A percentile compares a stretch with the other conserved stretches of the same genome.
phyloP scores from a whole-genome alignment of 2,888 invertebrate genomes.

The Brachyopa scutellaris region DNA sequence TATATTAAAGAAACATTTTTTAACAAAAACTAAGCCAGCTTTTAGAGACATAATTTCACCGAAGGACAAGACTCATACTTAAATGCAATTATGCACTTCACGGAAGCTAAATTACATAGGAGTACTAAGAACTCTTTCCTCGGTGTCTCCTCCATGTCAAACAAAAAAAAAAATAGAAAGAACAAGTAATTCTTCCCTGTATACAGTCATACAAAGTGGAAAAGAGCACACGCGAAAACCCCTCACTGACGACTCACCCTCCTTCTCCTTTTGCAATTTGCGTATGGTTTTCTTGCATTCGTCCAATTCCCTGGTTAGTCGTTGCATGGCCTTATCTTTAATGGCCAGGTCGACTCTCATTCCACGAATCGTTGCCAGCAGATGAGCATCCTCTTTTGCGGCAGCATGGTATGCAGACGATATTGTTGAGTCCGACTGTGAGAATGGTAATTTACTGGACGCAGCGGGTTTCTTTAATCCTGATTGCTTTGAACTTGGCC shows the following conservation, averaged over 20 bases:
- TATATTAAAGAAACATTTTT: no score
- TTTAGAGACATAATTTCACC: no score
- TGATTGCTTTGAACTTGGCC: slow-evolving; percentile 83
- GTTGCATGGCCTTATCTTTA: slow-evolving; percentile 88
- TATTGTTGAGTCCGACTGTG: slow-evolving; percentile 83
- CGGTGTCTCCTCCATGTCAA: no score
- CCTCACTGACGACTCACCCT: slow-evolving; percentile 83
- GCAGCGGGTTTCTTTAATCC: slow-evolving; percentile 79
- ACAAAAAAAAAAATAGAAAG: no score
- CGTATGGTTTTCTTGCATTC: slow-evolving; percentile 89
- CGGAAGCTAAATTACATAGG: no score
- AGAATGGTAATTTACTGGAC: slow-evolving; percentile 82
- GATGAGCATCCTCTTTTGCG: slow-evolving; percentile 88
- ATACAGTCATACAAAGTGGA: background rate
- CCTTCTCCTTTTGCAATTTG: slow-evolving; percentile 89
- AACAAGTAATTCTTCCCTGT: background rate
- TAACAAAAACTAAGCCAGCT: no score
- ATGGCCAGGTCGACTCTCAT: slow-evolving; percentile 88
- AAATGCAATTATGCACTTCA: no score
- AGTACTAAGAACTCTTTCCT: no score
- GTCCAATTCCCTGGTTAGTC: slow-evolving; percentile 89
- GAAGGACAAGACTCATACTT: no score
- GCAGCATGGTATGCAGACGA: slow-evolving; percentile 78
- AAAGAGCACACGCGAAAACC: background rate
- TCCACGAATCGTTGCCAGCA: slow-evolving; percentile 90